Evolutionary conservation across 2,797 vertebrate species (phyloP), one percentile per base, ranked within the genome.

Genomic region (Gallinago nigripennis): DNA sequence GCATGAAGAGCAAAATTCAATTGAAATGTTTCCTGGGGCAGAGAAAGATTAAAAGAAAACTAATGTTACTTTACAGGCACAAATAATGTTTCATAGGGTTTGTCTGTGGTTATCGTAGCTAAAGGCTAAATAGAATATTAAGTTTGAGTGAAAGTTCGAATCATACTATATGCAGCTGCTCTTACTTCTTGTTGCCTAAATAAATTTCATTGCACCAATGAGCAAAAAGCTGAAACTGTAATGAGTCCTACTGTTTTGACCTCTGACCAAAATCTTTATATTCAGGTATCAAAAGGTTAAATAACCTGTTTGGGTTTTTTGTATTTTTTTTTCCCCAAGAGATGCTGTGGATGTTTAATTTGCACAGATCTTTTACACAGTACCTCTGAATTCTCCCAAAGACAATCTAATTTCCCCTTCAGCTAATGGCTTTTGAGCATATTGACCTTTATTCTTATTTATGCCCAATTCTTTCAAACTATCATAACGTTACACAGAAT

Each of bases 31-130:
- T 97, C 97, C 96, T 79, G 61, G 54, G 93, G 97, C 95, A 96
- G 41, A 95, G 31, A 93, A 97, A 97, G 93, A 98, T 97, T 96
- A 97, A 96, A 97, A 97, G 94, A 97, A 97, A 97, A 97, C 96
- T 96, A 97, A 97, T 97, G 92, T 82, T 82, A 94, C 66, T 93
- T 43, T 87, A 41, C 5, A 5, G 91, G 88, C 84, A 92, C 63
- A 97, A 97, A 95, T 81, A 96, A 89, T 2, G 18, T 93, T 97
- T 96, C 82, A 53, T 16, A 85, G 76, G 85, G 66, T 93, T 92
- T 95, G 82, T 93, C 90, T 90, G 41, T 91, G 82, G 83, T 93
- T 94, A 96, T 82, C 33, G 0, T 82, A 94, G 94, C 95, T 96
- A 65, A 92, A 89, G 93, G 94, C 87, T 86, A 96, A 82, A 85